A percentile compares a stretch with the other conserved stretches of the same genome.
These are phyloP conservation scores for Theonella swinhoei DNA, from an alignment of 37 sponge, comb jelly and placozoan species.

Conservation along the genomic window DNA sequence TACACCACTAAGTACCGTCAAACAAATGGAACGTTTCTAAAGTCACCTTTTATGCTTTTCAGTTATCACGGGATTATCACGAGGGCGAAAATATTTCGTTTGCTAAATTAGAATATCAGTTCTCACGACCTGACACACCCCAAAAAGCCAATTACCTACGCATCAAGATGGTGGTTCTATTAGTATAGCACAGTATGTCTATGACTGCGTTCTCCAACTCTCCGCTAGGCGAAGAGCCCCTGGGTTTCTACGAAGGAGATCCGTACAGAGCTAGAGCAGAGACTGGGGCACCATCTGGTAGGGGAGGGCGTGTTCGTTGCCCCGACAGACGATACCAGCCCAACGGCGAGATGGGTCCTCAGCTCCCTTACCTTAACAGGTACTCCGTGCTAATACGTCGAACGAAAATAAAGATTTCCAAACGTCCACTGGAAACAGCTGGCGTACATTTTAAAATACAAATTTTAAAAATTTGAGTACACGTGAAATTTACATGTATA, in stretches of 20 bases:
- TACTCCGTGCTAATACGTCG: too few relatives aligned
- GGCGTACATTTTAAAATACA: too few relatives aligned
- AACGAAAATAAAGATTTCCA: too few relatives aligned
- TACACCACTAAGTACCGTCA: too few relatives aligned
- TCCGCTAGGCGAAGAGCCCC: not conserved
- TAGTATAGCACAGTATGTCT: not conserved
- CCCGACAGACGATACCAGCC: not conserved
- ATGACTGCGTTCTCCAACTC: not conserved
- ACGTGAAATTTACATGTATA: too few relatives aligned
- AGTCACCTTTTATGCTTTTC: too few relatives aligned
- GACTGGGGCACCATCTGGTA: not conserved
- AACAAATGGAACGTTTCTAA: too few relatives aligned
- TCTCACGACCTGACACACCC: not conserved
- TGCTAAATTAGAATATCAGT: not conserved
- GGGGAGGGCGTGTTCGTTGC: not conserved
- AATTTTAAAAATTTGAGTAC: too few relatives aligned
- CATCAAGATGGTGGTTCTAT: not conserved
- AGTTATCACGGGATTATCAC: not conserved
- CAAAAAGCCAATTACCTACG: not conserved
- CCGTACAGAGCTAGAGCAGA: not conserved
- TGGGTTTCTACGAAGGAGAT: not conserved
- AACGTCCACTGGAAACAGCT: too few relatives aligned
- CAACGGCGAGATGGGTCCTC: not conserved
- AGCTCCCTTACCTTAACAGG: not conserved
- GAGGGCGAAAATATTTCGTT: not conserved